phyloP scores from a whole-genome alignment of 2,113 vertebrate genomes.

The Xiphophorus maculatus region DNA sequence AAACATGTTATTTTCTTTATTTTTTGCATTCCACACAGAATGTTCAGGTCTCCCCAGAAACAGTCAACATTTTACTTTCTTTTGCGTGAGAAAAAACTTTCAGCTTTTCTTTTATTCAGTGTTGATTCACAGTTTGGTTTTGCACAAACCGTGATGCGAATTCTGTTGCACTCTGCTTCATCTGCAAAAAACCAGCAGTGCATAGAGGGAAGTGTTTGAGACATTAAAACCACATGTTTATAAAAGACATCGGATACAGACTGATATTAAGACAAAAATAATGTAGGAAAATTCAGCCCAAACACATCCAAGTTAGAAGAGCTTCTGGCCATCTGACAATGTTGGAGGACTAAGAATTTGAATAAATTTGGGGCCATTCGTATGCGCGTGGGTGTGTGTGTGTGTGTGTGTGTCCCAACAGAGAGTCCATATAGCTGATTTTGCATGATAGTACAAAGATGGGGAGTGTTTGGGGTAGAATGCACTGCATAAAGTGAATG shows the following conservation, averaged over 20 bases:
- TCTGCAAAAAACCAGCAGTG: constrained; percentile 29
- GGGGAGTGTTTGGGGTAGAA: constrained; percentile 67
- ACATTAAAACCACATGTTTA: constrained; percentile 47
- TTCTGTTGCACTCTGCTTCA: constrained; percentile 13
- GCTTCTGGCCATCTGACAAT: constrained; percentile 52
- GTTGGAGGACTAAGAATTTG: constrained; percentile 54
- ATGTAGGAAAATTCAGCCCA: constrained; percentile 40
- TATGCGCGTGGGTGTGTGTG: constrained; percentile 34
- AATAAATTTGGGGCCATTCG: constrained; percentile 43
- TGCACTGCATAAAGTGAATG: constrained; percentile 63
- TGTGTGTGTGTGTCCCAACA: constrained; percentile 49
- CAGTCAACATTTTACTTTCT: background rate
- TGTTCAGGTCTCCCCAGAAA: background rate
- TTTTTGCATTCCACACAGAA: background rate
- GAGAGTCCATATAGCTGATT: constrained; percentile 61
- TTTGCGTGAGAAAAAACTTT: background rate
- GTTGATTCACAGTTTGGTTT: background rate
- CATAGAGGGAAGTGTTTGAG: constrained; percentile 5
- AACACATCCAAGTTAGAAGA: constrained; percentile 51
- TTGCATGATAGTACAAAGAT: constrained; percentile 68
- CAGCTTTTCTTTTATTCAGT: background rate
- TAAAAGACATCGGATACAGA: constrained; percentile 50
- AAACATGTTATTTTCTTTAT: too few species aligned
- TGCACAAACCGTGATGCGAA: background rate
- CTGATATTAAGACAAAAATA: constrained; percentile 54